These are phyloP conservation scores for Carlito syrichta DNA, from an alignment of 2,113 vertebrate species.

Conservation along the genomic window DNA sequence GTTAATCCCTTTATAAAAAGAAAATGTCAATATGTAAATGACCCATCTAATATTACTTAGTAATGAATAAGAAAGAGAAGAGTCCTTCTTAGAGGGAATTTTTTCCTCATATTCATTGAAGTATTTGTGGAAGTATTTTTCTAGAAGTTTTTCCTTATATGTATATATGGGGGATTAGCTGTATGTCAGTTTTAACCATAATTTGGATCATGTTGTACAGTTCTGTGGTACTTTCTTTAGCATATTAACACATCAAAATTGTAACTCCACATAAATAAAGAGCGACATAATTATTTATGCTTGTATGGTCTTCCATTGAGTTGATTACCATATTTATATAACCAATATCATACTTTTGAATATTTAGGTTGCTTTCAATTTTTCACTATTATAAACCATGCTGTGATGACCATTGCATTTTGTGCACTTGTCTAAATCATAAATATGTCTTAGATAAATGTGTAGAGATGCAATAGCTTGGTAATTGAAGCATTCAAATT, in stretches of 20 bases:
- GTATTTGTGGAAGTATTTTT: not conserved
- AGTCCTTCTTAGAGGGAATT: not conserved
- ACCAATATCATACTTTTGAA: not conserved
- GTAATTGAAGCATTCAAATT: not conserved
- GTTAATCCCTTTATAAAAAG: not conserved
- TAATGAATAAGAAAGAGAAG: not conserved
- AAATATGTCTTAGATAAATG: conserved; percentile 34
- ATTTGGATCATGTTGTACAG: not conserved
- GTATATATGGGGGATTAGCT: not conserved
- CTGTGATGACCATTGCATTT: not conserved
- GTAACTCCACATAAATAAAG: not conserved
- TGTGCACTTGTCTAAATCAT: not conserved
- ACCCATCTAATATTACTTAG: not conserved
- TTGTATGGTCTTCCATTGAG: not conserved
- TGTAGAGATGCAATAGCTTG: not conserved
- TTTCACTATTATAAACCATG: not conserved
- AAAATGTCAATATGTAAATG: not conserved
- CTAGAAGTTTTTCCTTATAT: not conserved
- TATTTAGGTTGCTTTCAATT: not conserved
- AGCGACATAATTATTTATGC: not conserved
- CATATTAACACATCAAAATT: not conserved
- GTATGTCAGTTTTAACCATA: not conserved
- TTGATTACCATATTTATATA: not conserved
- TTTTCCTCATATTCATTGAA: not conserved
- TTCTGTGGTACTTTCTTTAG: not conserved